Percentiles rank a stretch among this genome's conserved stretches.
Conservation (phyloP, 2,113 vertebrate genomes). For the Caracal caracal region DNA sequence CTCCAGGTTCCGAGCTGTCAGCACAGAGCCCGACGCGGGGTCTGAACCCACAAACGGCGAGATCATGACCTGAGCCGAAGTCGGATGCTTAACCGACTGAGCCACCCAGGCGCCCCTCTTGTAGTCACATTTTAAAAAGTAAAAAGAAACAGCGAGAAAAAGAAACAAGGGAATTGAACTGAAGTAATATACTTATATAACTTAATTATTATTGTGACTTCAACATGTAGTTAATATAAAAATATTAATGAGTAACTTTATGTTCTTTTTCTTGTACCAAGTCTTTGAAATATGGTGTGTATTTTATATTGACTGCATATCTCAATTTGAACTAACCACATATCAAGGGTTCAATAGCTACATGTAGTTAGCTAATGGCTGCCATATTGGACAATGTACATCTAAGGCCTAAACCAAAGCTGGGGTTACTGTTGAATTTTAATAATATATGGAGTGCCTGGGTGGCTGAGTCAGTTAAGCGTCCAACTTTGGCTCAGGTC, state of each 20-base stretch:
- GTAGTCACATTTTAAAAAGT: neutral
- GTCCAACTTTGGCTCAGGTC: too few relatives aligned
- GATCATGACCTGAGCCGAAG: too few relatives aligned
- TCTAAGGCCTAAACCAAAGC: neutral
- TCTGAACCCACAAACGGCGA: too few relatives aligned
- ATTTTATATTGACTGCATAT: constrained; percentile 25
- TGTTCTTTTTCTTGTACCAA: neutral
- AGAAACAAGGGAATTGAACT: constrained; percentile 34
- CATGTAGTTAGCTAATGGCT: neutral
- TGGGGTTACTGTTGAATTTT: constrained; percentile 21
- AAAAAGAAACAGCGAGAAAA: constrained; percentile 4
- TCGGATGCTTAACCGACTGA: too few relatives aligned
- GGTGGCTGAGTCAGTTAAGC: too few relatives aligned
- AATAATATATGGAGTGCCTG: neutral
- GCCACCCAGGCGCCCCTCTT: too few relatives aligned
- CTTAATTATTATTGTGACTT: constrained; percentile 6
- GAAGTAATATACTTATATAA: constrained; percentile 8
- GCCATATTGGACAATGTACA: neutral
- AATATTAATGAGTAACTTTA: neutral
- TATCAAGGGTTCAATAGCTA: neutral
- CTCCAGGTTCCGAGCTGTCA: too few relatives aligned
- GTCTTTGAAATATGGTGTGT: neutral
- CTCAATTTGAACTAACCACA: constrained; percentile 15
- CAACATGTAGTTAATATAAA: neutral
- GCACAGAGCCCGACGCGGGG: too few relatives aligned